Evolutionary conservation across 2,888 invertebrate species (phyloP).

Genomic region (Drosophila testacea): DNA sequence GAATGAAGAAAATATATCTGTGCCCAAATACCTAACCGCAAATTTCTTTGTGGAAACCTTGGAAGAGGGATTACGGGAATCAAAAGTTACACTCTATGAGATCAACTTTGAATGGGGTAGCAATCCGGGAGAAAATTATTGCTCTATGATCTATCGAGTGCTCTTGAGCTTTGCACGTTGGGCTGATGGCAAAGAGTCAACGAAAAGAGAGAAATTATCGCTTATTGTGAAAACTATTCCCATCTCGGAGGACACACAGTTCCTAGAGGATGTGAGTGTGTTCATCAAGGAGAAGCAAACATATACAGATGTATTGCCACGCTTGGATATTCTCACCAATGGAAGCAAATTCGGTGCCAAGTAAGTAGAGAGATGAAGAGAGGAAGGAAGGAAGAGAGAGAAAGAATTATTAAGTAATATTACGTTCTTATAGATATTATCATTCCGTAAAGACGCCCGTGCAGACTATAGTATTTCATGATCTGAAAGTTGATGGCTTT

Average conservation of each 20-base stretch:
- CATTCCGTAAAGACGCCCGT: constrained; percentile 72
- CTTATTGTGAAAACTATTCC: constrained; percentile 83
- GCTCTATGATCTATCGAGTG: constrained; percentile 82
- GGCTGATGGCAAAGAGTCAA: constrained; percentile 32
- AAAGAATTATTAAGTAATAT: background rate
- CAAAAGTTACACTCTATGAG: constrained; percentile 63
- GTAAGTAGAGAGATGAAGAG: constrained; percentile 48
- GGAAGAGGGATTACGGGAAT: constrained; percentile 76
- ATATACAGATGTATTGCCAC: constrained; percentile 83
- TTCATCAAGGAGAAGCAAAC: constrained; percentile 85
- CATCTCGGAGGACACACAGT: constrained; percentile 67
- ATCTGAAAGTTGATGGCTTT: constrained; percentile 86
- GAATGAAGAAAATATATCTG: constrained; percentile 63
- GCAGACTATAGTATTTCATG: constrained; percentile 85
- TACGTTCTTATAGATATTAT: constrained; percentile 62
- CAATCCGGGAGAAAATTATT: constrained; percentile 82
- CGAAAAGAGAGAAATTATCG: constrained; percentile 56
- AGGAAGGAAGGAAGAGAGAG: background rate
- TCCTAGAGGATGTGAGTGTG: constrained; percentile 84
- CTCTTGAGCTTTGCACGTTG: constrained; percentile 57
- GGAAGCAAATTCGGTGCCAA: constrained; percentile 77
- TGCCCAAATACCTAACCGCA: constrained; percentile 74
- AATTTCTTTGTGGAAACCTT: constrained; percentile 76
- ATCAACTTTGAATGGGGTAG: constrained; percentile 79
- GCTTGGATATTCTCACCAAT: constrained; percentile 83